Base-by-base conservation (phyloP, 2,888 invertebrate species). In the Cephus nigrinus region DNA sequence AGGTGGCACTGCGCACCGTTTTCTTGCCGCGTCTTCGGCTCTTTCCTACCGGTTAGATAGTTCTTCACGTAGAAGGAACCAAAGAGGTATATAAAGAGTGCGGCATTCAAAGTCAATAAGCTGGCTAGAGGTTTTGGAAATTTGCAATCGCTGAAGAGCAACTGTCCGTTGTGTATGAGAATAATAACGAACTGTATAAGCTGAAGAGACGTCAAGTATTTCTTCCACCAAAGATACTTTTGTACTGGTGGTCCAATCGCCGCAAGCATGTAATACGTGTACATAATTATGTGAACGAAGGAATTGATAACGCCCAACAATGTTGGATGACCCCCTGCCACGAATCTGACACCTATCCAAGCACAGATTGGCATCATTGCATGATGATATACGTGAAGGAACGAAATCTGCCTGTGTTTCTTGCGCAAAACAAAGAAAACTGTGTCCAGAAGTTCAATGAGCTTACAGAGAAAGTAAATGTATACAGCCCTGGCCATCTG, bases 201-300 rank as follows among this genome's bases (percentile, higher is more conserved):
- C 92, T 98, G 98, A 88, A 98, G 92, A 76, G 94, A 94, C 5
- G 98, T 98, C 87, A 98, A 94, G 91, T 98, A 96, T 87, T 94
- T 96, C 91, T 98, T 98, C 98, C 98, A 98, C 98, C 98, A 98
- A 32, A 98, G 92, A 89, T 96, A 97, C 89, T 97, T 97, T 90
- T 97, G 96, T 90, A 97, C 95, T 84, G 95, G 93, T 0, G 98
- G 98, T 9, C 98, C 98, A 80, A 98, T 93, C 0, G 97, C 97
- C 0, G 98, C 94, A 82, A 98, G 93, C 87, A 98, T 93, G 91
- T 98, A 98, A 92, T 98, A 98, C 0, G 94, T 93, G 92, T 98
- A 98, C 98, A 98, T 98, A 80, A 98, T 93, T 77, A 98, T 94
- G 92, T 98, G 98, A 78, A 98, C 96, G 89, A 97, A 95, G 0